phyloP scores from a whole-genome alignment of 2,888 invertebrate species.

The Octonoba sinensis region DNA sequence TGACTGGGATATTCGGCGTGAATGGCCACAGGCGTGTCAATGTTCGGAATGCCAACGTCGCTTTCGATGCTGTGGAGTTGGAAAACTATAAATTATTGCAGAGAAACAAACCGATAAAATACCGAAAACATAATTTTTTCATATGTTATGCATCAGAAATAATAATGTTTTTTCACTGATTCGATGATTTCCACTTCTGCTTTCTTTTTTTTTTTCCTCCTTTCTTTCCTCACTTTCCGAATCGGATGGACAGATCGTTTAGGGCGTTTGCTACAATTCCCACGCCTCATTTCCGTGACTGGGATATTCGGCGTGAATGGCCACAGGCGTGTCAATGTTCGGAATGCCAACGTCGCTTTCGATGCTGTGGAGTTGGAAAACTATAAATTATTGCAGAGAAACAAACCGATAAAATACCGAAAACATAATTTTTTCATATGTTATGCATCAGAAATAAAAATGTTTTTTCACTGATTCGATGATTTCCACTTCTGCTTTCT shows the following conservation, averaged over 20 bases:
- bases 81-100: not conserved
- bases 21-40: no score
- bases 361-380: not conserved
- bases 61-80: not conserved
- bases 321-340: no score
- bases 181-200: not conserved
- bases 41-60: not conserved
- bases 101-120: not conserved
- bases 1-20: constrained; percentile 18
- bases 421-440: no score
- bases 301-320: not conserved
- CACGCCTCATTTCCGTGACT: constrained; percentile 48
- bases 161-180: not conserved
- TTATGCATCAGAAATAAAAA: no score
- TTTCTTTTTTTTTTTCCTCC: not conserved
- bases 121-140: no score
- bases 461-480: not conserved
- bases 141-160: no score
- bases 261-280: constrained; percentile 50
- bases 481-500: not conserved
- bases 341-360: not conserved
- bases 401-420: not conserved
- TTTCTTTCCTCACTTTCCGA: not conserved
- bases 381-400: not conserved
- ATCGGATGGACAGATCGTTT: constrained; percentile 18